These are phyloP conservation scores for Drosophila nannoptera DNA, from an alignment of 1,140 invertebrate genomes.

Conservation along the genomic window DNA sequence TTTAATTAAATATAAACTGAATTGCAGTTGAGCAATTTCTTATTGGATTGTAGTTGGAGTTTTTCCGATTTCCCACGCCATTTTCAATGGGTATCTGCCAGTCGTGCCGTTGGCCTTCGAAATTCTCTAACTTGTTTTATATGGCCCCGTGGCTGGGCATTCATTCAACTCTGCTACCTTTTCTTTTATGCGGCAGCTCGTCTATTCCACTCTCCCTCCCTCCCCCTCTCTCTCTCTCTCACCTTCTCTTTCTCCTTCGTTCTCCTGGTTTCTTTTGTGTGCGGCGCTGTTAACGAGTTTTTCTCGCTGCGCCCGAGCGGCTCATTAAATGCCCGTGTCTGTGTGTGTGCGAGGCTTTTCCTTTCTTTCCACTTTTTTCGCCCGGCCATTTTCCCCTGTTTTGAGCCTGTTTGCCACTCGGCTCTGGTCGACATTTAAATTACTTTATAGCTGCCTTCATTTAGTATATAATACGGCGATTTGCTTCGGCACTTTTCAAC, in stretches of 20 bases:
- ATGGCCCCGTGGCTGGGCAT: slow-evolving; percentile 1
- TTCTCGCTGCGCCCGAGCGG: slow-evolving; percentile 33
- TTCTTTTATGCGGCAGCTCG: slow-evolving; percentile 32
- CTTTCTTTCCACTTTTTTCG: neutral
- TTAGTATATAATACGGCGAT: slow-evolving; percentile 61
- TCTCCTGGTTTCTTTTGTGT: slow-evolving; percentile 28
- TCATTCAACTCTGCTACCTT: slow-evolving; percentile 57
- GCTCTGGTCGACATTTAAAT: slow-evolving; percentile 53
- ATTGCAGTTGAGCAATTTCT: too few relatives aligned
- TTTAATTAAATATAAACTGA: too few relatives aligned
- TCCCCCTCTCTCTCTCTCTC: neutral
- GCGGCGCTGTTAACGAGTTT: slow-evolving; percentile 59
- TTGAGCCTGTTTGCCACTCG: slow-evolving; percentile 1
- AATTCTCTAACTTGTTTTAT: neutral
- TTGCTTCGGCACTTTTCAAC: slow-evolving; percentile 28
- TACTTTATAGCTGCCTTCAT: slow-evolving; percentile 69
- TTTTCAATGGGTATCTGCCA: neutral
- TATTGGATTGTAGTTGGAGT: too few relatives aligned
- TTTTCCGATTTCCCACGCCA: too few relatives aligned
- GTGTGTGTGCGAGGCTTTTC: neutral
- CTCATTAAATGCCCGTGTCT: slow-evolving; percentile 52
- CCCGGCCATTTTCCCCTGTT: neutral
- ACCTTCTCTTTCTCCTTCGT: neutral
- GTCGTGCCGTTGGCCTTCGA: neutral
- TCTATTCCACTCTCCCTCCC: neutral